Base-by-base conservation (phyloP, 2,888 invertebrate genomes). In the Sericinus montela region DNA sequence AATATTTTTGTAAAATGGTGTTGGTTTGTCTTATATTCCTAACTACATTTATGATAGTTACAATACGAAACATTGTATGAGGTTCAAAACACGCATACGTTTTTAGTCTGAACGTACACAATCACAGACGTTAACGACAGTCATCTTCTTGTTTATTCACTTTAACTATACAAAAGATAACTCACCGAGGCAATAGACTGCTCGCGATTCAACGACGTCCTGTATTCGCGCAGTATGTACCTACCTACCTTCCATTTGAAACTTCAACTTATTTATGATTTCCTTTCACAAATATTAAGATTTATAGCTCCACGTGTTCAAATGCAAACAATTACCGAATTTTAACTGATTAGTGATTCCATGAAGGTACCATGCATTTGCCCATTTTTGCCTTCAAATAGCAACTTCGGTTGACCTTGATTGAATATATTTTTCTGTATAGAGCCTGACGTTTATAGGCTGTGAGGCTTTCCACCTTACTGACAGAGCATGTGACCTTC, bases 91-190 rank as follows among this genome's bases (percentile, higher is more conserved):
- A 44, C 43, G 34, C 38, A 34, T 43, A 38, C 43, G 43, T 48
- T 44, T 48, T 48, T 39, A 43, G 48, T 39, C 28, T 38, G 36
- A 45, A 50, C 34, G 35, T 49, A 34, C 40, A 81, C 80, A 82
- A 81, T 76, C 58, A 71, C 54, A 52, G 55, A 55, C 56, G 61
- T 57, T 71, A 77, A 75, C 72, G 59, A 74, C 68, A 59, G 63
- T 67, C 70, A 80, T 80, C 72, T 77, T 72, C 75, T 75, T 70
- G 75, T 77, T 75, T 69, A 63, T 67, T 65, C 79, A 80, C 74
- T 78, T 80, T 72, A 75, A 67, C 59, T 60, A 49, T 65, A 86
- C 85, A 86, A 86, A 74, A 68, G 78, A 65, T 56, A 64, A 66
- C 60, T 59, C 62, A 59, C 58, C 44, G 62, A 54, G 52, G 55